Evolutionary conservation across 2,888 invertebrate species (phyloP).

Genomic region (Microctonus hyperodae): DNA sequence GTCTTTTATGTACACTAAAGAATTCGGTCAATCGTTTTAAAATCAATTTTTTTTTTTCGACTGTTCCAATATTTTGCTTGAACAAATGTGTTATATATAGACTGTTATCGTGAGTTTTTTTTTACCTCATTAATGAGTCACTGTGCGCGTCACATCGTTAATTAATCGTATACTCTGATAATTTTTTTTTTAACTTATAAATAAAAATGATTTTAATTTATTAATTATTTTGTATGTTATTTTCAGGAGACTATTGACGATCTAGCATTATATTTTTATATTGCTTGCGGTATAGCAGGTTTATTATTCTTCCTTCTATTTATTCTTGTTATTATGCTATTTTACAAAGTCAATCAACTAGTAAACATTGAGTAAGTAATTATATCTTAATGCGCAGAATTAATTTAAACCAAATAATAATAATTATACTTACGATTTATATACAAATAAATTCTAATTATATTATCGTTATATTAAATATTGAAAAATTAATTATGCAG

Average conservation of each 20-base stretch:
- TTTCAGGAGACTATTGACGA: conserved; percentile 50
- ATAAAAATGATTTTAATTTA: neutral
- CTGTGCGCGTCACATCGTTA: neutral
- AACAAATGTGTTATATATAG: neutral
- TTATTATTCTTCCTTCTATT: conserved; percentile 48
- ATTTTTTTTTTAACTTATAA: neutral
- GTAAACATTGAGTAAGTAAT: conserved; percentile 50
- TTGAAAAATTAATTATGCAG: conserved; percentile 39
- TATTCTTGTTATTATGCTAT: conserved; percentile 49
- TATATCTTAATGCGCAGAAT: too few relatives aligned
- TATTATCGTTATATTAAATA: neutral
- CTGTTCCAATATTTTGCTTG: neutral
- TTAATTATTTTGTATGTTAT: neutral
- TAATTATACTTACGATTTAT: neutral
- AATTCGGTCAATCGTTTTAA: neutral
- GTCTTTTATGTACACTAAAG: neutral
- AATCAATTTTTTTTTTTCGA: neutral
- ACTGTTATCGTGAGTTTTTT: neutral
- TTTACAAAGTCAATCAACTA: conserved; percentile 51
- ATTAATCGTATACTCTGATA: neutral
- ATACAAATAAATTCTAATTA: neutral
- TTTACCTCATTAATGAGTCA: neutral
- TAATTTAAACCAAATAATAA: neutral
- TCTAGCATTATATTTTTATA: conserved; percentile 50
- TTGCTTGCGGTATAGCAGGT: conserved; percentile 49